Percentiles rank a stretch among this genome's conserved stretches.
These are phyloP conservation scores for Saccostrea echinata DNA, from an alignment of 1,140 invertebrate genomes.

Conservation along the genomic window DNA sequence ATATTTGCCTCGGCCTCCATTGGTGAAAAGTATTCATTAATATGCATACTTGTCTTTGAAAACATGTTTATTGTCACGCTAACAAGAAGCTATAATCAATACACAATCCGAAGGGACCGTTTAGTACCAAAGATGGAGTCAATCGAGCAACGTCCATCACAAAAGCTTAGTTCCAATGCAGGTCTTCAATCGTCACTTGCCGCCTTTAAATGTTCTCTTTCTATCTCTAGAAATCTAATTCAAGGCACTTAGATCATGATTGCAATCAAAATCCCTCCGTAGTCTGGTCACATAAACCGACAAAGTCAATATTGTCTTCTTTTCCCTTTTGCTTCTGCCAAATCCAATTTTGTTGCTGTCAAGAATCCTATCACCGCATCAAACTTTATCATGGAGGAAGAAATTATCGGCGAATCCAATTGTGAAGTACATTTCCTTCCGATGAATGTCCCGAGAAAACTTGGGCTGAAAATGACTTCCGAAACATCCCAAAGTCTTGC, in stretches of 20 bases:
- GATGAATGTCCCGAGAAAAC: slow-evolving; percentile 46
- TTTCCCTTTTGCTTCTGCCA: slow-evolving; percentile 27
- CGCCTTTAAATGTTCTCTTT: not conserved
- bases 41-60: slow-evolving; percentile 32
- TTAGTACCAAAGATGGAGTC: slow-evolving; percentile 31
- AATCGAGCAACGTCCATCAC: not conserved
- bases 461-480: slow-evolving; percentile 57
- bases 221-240: slow-evolving; percentile 26
- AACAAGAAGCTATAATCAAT: not conserved
- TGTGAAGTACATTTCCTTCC: slow-evolving; percentile 58
- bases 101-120: slow-evolving; percentile 36
- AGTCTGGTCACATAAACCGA: slow-evolving; percentile 22
- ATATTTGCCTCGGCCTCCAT: slow-evolving; percentile 54
- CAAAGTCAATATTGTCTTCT: slow-evolving; percentile 38
- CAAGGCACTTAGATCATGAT: slow-evolving; percentile 43
- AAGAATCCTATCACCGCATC: slow-evolving; percentile 54
- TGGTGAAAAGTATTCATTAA: slow-evolving; percentile 42
- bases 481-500: slow-evolving; percentile 45
- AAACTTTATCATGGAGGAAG: slow-evolving; percentile 59
- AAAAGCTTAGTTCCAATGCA: slow-evolving; percentile 22
- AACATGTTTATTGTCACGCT: slow-evolving; percentile 23
- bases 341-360: slow-evolving; percentile 63
- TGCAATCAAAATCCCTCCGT: slow-evolving; percentile 16
- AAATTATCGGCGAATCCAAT: slow-evolving; percentile 59
- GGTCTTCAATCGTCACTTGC: not conserved